These are phyloP conservation scores for Orthosia gothica DNA, from an alignment of 2,888 invertebrate genomes.

Conservation along the genomic window DNA sequence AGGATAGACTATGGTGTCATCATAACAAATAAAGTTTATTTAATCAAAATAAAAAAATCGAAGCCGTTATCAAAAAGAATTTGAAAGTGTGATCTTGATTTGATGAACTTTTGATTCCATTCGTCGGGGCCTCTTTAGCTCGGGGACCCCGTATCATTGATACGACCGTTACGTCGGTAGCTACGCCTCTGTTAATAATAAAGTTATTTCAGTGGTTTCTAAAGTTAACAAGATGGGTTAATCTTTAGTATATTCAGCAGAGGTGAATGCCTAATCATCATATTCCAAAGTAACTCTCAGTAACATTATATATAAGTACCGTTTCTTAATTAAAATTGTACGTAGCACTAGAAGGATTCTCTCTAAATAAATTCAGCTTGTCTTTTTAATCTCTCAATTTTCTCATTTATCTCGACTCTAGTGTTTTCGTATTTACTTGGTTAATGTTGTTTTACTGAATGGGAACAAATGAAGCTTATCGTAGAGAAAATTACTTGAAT, in stretches of 20 bases:
- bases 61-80: too few species aligned
- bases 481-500: neutral
- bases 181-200: constrained; percentile 36
- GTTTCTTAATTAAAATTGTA: constrained; percentile 51
- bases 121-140: too few species aligned
- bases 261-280: constrained; percentile 25
- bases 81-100: too few species aligned
- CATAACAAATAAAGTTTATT: too few species aligned
- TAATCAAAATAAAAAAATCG: too few species aligned
- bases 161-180: too few species aligned
- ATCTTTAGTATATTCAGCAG: constrained; percentile 35
- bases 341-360: constrained; percentile 20
- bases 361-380: constrained; percentile 42
- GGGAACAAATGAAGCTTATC: constrained; percentile 15
- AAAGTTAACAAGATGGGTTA: constrained; percentile 38
- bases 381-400: constrained; percentile 56
- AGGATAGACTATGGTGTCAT: too few species aligned
- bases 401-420: constrained; percentile 11
- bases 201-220: constrained; percentile 34
- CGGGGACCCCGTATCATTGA: too few species aligned
- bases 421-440: constrained; percentile 30
- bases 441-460: constrained; percentile 44
- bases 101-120: too few species aligned
- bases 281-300: constrained; percentile 26
- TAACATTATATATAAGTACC: constrained; percentile 32